Evolutionary conservation across 2,113 vertebrate species (phyloP).

Genomic region (Anas platyrhynchos): DNA sequence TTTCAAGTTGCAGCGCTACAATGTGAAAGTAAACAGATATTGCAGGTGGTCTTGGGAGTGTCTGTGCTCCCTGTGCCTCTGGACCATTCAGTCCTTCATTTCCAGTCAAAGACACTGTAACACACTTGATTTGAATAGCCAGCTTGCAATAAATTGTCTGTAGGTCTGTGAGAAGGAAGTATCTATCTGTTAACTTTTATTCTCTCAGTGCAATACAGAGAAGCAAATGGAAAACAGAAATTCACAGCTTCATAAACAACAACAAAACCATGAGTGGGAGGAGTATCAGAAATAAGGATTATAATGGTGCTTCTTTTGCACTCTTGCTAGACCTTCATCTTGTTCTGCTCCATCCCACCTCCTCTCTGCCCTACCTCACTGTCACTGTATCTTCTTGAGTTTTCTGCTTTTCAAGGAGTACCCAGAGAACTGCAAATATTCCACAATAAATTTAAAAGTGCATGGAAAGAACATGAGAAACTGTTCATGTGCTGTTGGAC

Average conservation of each 20-base stretch:
- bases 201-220: not conserved
- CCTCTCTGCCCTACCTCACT: not conserved
- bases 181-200: not conserved
- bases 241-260: not conserved
- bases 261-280: not conserved
- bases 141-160: not conserved
- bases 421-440: not conserved
- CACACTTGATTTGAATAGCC: not conserved
- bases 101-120: not conserved
- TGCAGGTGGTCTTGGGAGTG: not conserved
- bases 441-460: not conserved
- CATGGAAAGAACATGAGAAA: not conserved
- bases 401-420: not conserved
- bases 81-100: not conserved
- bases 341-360: not conserved
- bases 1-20: not conserved
- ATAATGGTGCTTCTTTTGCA: not conserved
- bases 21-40: not conserved
- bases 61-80: not conserved
- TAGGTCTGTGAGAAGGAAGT: not conserved
- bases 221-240: not conserved
- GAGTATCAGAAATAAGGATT: not conserved
- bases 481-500: fast-evolving
- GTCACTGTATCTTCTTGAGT: not conserved
- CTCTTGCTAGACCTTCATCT: not conserved